Base-by-base conservation (phyloP, 2,888 invertebrate species). In the Euspilapteryx auroguttella region DNA sequence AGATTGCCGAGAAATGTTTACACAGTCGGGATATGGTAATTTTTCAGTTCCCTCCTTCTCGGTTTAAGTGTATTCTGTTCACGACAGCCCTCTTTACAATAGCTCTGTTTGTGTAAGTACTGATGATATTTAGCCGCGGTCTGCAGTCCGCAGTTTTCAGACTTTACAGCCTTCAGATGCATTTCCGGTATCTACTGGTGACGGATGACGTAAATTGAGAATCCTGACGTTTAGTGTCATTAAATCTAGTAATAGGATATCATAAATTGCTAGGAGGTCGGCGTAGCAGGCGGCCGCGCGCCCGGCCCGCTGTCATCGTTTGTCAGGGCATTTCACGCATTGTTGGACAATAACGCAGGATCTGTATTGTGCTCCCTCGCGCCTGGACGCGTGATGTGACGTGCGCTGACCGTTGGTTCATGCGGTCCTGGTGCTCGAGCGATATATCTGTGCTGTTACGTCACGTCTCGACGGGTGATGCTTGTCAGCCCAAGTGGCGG, bases 261-360 rank as follows among this genome's bases (percentile, higher is more conserved):
- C 71, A 69, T 75, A 75, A 73, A 75, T 75, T 56, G 71, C 61
- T 11, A 50, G 62, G 63, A 66, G 69, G 68, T 62, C 62, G 65
- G 54, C 55, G 57, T 47, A 50, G 53, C 48, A 51, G 56, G 55
- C 54, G 42, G 55, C 52, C 30, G 24, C 23, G 34, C 36, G 32
- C 25, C 57, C 54, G 61, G 61, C 58, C 59, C 59, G 59, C 64
- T 73, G 77, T 73, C 77, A 71, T 76, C 77, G 76, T 77, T 75
- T 76, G 76, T 76, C 76, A 76, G 75, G 56, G 64, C 68, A 64
- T 75, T 76, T 75, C 73, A 73, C 73, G 75, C 75, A 62, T 73
- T 69, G 75, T 71, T 68, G 73, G 71, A 65, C 68, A 66, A 75
- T 69, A 71, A 66, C 66, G 73, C 71, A 62, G 49, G 55, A 29